Percentiles rank a stretch among this genome's conserved stretches.
Evolutionary conservation across 2,113 vertebrate species (phyloP).

Genomic region (Campylorhamphus procurvoides): DNA sequence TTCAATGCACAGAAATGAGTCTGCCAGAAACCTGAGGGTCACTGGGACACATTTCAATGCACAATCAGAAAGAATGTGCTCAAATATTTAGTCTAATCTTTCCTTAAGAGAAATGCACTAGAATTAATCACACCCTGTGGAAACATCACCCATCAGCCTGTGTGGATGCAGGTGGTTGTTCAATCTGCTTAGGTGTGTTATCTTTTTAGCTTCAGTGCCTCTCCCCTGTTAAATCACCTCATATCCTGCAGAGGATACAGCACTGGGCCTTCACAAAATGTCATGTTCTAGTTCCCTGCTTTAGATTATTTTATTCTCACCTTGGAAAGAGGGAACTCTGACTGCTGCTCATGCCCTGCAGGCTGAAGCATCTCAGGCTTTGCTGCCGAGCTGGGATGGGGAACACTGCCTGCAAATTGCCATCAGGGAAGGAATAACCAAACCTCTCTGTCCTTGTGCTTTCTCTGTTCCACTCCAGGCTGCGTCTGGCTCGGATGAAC

Average conservation of each 20-base stretch:
- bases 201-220: background rate
- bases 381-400: fast-evolving
- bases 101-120: background rate
- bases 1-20: background rate
- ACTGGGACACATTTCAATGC: background rate
- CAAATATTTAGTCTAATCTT: background rate
- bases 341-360: too few relatives aligned
- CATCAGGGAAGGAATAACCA: background rate
- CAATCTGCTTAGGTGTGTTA: background rate
- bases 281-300: background rate
- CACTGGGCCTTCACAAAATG: background rate
- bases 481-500: conserved; percentile 95
- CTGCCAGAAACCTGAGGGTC: background rate
- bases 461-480: conserved; percentile 65
- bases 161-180: background rate
- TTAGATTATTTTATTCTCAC: background rate
- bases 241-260: background rate
- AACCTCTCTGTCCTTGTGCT: background rate
- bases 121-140: background rate
- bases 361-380: background rate
- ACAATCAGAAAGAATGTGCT: background rate
- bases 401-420: fast-evolving
- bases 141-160: background rate
- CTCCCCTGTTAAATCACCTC: background rate
- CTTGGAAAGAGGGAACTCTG: background rate